Evolutionary conservation across 1,140 invertebrate genomes (phyloP), one percentile per base, ranked within the genome.

Genomic region (Leptestheria dahalacensis): DNA sequence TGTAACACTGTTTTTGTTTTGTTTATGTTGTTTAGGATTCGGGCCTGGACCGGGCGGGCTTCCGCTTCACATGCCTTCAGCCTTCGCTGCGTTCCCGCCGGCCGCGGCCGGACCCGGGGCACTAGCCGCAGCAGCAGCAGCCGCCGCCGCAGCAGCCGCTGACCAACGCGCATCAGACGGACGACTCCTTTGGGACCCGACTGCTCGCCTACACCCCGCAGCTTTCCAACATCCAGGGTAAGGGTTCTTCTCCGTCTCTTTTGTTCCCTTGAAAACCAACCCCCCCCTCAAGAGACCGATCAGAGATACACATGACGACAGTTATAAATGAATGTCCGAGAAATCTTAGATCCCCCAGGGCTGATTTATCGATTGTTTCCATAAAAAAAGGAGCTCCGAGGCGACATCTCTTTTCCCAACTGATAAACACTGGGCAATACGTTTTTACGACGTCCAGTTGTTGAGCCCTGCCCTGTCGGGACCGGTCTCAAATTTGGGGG

Each of bases 41-140:
- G 58, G 58, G 58, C 49, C 51, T 26, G 58, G 58, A 50, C 48
- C 48, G 41, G 51, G 48, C 47, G 58, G 58, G 29, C 58, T 60
- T 29, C 58, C 58, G 26, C 51, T 60, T 33, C 58, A 50, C 48
- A 60, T 60, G 58, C 58, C 58, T 60, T 60, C 58, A 50, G 58
- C 58, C 24, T 60, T 60, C 50, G 58, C 58, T n/a, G 58, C 58
- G 15, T 60, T 60, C 49, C 58, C 58, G 51, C 58, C 58, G 58
- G 58, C 58, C 51, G 58, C 48, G 51, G 47, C 29, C n/a, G 47
- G 18, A 50, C 48, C 58, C 47, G 33, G 25, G 46, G 57, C 57
- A 20, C 28, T 25, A 15, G 58, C 58, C 1, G 58, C 58, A 3
- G 58, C 58, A 11, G 58, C 58, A 1, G 28, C 28, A 15, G 58